A percentile compares a stretch with the other conserved stretches of the same genome.
These are phyloP conservation scores for Mythimna pallens DNA, from an alignment of 2,888 invertebrate genomes.

Conservation along the genomic window DNA sequence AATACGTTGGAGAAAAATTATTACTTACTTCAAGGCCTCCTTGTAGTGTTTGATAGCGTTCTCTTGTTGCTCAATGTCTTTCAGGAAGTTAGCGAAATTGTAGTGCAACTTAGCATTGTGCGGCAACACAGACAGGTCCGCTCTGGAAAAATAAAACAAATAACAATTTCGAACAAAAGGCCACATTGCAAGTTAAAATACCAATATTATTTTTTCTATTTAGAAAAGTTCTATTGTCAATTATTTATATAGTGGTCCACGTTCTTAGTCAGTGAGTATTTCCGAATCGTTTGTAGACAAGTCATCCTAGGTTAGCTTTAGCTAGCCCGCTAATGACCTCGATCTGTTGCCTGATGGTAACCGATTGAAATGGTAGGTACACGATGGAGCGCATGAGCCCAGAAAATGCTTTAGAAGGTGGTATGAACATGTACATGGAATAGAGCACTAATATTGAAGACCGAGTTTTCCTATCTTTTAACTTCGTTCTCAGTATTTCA, in stretches of 20 bases:
- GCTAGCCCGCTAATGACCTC: too few species aligned
- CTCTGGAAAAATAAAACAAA: constrained; percentile 88
- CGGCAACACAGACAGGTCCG: constrained; percentile 94
- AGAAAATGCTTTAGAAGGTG: background rate
- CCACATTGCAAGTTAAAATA: background rate
- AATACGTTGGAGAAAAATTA: too few species aligned
- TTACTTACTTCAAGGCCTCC: constrained; percentile 93
- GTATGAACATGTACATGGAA: background rate
- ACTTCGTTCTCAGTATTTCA: background rate
- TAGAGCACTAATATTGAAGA: background rate
- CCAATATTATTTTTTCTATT: background rate
- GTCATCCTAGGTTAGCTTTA: background rate
- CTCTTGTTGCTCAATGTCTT: constrained; percentile 94
- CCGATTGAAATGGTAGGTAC: too few species aligned
- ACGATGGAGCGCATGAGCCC: background rate
- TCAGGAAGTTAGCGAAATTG: constrained; percentile 96
- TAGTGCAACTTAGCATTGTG: constrained; percentile 97
- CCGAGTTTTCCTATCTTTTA: background rate
- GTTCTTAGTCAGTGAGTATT: background rate
- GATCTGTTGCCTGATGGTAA: too few species aligned
- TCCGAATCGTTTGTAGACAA: background rate
- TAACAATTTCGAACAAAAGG: constrained; percentile 1
- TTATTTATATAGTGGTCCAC: background rate
- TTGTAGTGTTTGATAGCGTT: constrained; percentile 95
- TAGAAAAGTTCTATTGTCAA: background rate